Evolutionary conservation across 2,113 vertebrate species (phyloP).

Genomic region (Ailurus styani): DNA sequence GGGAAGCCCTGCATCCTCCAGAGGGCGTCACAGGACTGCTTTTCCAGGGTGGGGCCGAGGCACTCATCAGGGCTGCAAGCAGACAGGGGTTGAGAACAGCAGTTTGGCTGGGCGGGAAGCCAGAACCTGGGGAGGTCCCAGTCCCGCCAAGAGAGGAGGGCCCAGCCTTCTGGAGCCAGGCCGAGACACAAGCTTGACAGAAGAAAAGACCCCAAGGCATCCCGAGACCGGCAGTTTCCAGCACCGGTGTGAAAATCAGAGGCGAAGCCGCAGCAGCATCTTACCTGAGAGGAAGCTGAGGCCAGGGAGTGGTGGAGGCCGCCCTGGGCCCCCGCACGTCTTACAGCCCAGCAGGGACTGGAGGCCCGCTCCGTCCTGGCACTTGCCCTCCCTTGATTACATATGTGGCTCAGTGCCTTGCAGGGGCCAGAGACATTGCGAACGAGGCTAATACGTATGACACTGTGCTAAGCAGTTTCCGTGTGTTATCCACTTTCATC

Average conservation of each 20-base stretch:
- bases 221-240: neutral
- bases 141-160: neutral
- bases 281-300: neutral
- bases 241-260: neutral
- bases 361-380: neutral
- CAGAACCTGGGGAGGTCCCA: neutral
- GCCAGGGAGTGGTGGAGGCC: neutral
- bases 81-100: neutral
- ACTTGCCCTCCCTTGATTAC: neutral
- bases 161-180: neutral
- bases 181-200: neutral
- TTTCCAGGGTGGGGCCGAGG: neutral
- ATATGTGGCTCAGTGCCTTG: neutral
- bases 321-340: fast-evolving
- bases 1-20: conserved; percentile 53
- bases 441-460: neutral
- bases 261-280: neutral
- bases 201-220: neutral
- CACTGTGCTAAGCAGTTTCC: neutral
- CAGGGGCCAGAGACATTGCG: neutral
- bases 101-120: neutral
- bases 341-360: neutral
- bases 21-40: conserved; percentile 75
- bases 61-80: neutral
- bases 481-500: neutral